A percentile compares a stretch with the other conserved stretches of the same genome.
These are phyloP conservation scores for Syncerus caffer DNA, from an alignment of 2,797 vertebrate genomes.

Conservation along the genomic window DNA sequence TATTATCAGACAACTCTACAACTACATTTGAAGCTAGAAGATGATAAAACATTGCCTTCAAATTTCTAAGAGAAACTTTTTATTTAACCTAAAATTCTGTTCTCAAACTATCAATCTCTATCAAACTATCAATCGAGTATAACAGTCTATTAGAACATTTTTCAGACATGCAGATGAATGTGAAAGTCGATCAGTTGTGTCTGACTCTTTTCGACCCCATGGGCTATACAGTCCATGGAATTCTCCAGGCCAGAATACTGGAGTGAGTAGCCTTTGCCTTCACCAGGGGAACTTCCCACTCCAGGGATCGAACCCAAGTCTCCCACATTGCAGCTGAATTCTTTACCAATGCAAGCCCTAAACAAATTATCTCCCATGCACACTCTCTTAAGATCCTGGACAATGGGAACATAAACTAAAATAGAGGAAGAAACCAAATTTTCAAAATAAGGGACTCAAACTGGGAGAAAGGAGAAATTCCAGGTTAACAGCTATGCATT, in stretches of 20 bases:
- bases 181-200: not conserved
- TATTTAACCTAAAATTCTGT: slow-evolving; percentile 20
- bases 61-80: not conserved
- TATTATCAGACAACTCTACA: not conserved
- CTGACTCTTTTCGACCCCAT: not conserved
- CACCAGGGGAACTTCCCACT: not conserved
- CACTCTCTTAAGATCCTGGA: not conserved
- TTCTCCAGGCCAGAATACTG: not conserved
- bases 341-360: not conserved
- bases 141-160: not conserved
- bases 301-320: not conserved
- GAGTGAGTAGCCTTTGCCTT: not conserved
- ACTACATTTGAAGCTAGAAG: not conserved
- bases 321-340: not conserved
- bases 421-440: not conserved
- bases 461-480: not conserved
- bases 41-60: not conserved
- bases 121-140: not conserved
- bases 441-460: not conserved
- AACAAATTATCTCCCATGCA: not conserved
- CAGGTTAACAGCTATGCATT: not conserved
- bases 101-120: not conserved
- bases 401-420: not conserved
- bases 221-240: not conserved
- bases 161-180: not conserved